These are phyloP conservation scores for Drosophila anomalata DNA, from an alignment of 2,888 invertebrate species.

Conservation along the genomic window DNA sequence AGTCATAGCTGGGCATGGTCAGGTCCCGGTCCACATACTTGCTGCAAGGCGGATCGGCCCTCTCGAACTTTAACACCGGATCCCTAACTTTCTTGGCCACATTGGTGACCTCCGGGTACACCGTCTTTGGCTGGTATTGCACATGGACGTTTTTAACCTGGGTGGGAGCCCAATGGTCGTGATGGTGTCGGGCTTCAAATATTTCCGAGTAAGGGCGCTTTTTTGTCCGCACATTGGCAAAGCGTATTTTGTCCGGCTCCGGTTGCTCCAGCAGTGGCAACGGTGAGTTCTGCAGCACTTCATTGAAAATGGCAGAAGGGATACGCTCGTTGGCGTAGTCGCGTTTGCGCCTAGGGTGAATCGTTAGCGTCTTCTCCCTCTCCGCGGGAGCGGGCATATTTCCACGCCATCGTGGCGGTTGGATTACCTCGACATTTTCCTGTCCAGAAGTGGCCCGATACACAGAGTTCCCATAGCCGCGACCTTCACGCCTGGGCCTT, in stretches of 20 bases:
- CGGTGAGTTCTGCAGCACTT: conserved; percentile 52
- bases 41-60: conserved; percentile 73
- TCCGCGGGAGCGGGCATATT: conserved; percentile 82
- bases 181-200: conserved; percentile 82
- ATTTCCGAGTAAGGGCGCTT: conserved; percentile 70
- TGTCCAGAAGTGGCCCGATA: neutral
- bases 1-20: conserved; percentile 64
- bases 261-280: conserved; percentile 73
- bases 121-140: conserved; percentile 76
- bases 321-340: conserved; percentile 71
- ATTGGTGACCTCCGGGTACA: conserved; percentile 64
- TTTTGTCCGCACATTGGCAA: conserved; percentile 69
- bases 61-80: conserved; percentile 63
- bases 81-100: conserved; percentile 44
- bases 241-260: conserved; percentile 56
- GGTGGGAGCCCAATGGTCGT: conserved; percentile 81
- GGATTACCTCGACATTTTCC: neutral
- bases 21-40: conserved; percentile 66
- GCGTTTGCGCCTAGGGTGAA: conserved; percentile 75
- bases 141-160: conserved; percentile 77
- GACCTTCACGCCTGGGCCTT: neutral
- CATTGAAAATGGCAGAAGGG: conserved; percentile 68
- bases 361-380: conserved; percentile 78
- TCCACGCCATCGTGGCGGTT: conserved; percentile 61
- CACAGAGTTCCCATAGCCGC: neutral